Base-by-base conservation (phyloP, 2,888 invertebrate species). In the Ochropacha duplaris region DNA sequence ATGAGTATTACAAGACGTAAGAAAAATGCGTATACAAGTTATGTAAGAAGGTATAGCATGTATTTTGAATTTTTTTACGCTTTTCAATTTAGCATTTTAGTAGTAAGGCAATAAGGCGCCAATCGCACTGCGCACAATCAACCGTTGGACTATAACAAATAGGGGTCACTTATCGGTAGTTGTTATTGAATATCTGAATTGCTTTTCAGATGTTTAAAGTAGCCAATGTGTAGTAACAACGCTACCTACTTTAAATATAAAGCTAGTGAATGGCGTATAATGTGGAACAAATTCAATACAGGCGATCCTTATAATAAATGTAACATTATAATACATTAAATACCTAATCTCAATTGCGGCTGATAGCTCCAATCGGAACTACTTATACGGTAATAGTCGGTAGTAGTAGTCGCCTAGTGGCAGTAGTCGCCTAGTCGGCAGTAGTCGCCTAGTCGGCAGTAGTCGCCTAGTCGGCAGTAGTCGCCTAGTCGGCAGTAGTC, bases 261-360 rank as follows among this genome's bases (percentile, higher is more conserved):
- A 31, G n/a, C 36, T 54, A 39, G 56, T 69, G 61, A 69, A 54
- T 56, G 36, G 61, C 59, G 55, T 60, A 62, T 60, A 64, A 68
- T 62, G 54, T 66, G 64, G 70, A 62, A 31, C 16, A 31, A n/a
- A 36, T 36, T n/a, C 36, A 36, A 36, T 36, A 36, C 36, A 31
- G 31, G 31, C 12, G 12, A 31, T 28, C 9, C 26, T 26, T 28
- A 28, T 28, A 28, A 28, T 9, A 28, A 28, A 28, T 28, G 28
- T 28, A 28, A 9, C 9, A 9, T 2, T 1, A 9, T 0, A 9
- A 2, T 9, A 28, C 8, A 9, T 9, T 28, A 31, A 31, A n/a
- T 36, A n/a, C n/a, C 36, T 36, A n/a, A n/a, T 36, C n/a, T n/a
- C 36, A 14, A 14, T 34, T 34, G 34, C 5, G 34, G 34, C n/a